These are phyloP conservation scores for Rhadina sibilatrix DNA, from an alignment of 2,113 vertebrate species.

Conservation along the genomic window DNA sequence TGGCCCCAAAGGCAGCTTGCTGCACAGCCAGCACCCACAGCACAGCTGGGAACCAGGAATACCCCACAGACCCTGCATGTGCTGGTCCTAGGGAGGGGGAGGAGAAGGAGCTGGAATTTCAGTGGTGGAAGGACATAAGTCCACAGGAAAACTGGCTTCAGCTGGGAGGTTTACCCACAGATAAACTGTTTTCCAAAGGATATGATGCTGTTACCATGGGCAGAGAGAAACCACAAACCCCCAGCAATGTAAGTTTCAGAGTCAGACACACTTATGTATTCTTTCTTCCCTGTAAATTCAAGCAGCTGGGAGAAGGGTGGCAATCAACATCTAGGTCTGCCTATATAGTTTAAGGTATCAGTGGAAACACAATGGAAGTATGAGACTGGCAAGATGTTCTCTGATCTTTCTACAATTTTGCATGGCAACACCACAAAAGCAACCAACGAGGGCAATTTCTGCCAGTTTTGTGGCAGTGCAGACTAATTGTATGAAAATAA, in stretches of 20 bases:
- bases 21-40: background rate
- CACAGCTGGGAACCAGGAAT: background rate
- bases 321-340: background rate
- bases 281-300: background rate
- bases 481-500: background rate
- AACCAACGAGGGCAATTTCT: background rate
- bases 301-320: background rate
- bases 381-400: background rate
- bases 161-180: fast-evolving
- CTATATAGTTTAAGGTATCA: background rate
- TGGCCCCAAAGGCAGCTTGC: background rate
- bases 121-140: background rate
- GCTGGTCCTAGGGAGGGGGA: background rate
- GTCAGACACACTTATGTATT: background rate
- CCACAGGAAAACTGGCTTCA: background rate
- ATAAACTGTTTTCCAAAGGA: background rate
- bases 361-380: background rate
- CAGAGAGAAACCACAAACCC: background rate
- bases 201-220: background rate
- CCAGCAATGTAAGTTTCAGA: background rate
- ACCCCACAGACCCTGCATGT: fast-evolving
- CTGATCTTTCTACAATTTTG: background rate
- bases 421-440: background rate
- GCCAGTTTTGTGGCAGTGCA: background rate
- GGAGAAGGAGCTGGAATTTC: background rate